Evolutionary conservation across 1,140 invertebrate genomes (phyloP).

Genomic region (Lutraria rhynchaena): DNA sequence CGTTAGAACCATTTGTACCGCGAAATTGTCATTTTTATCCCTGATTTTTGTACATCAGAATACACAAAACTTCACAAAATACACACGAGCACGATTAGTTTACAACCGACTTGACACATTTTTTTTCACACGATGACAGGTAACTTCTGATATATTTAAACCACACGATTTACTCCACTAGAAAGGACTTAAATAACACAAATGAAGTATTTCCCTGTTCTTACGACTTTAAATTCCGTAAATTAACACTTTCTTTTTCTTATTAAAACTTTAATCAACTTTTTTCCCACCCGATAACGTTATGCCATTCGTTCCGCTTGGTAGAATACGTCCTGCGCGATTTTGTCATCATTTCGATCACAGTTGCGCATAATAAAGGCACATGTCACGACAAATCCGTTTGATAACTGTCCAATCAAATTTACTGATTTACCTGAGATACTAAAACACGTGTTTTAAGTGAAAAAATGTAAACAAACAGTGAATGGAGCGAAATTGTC

Average conservation of each 20-base stretch:
- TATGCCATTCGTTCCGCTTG: constrained; percentile 38
- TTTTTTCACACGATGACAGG: constrained; percentile 28
- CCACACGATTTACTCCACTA: background rate
- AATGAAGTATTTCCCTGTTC: too few relatives aligned
- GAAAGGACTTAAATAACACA: too few relatives aligned
- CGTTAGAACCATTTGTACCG: constrained; percentile 45
- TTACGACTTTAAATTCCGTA: background rate
- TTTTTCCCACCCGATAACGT: constrained; percentile 42
- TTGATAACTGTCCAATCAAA: constrained; percentile 43
- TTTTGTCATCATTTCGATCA: constrained; percentile 40
- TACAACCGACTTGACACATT: constrained; percentile 36
- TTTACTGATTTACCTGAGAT: constrained; percentile 28
- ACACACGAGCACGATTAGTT: constrained; percentile 17
- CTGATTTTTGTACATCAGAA: constrained; percentile 7
- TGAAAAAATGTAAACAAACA: constrained; percentile 31
- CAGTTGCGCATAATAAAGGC: constrained; percentile 56
- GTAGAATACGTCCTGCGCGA: constrained; percentile 51
- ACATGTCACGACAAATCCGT: constrained; percentile 56
- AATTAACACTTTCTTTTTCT: constrained; percentile 35
- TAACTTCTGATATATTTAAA: background rate
- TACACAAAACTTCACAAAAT: constrained; percentile 41
- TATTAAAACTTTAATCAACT: constrained; percentile 25
- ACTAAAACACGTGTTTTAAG: constrained; percentile 14
- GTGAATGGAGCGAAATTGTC: background rate
- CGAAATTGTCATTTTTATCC: constrained; percentile 49